These are phyloP conservation scores for Cephalopterus ornatus DNA, from an alignment of 2,113 vertebrate genomes.

Conservation along the genomic window DNA sequence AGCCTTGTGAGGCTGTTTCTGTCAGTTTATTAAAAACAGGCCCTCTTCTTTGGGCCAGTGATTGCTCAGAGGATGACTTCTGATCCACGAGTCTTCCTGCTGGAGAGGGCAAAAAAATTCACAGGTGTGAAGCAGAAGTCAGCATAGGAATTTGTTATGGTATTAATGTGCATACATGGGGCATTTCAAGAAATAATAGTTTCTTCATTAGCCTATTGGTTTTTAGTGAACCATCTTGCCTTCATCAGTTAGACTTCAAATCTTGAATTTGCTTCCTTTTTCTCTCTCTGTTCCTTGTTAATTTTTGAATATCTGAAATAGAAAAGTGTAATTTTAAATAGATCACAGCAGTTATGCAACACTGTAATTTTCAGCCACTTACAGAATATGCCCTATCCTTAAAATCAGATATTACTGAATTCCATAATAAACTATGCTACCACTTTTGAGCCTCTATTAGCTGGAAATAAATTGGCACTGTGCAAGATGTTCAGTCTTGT, in stretches of 20 bases:
- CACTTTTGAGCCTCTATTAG: not conserved
- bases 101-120: not conserved
- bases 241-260: not conserved
- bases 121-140: not conserved
- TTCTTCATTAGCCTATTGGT: not conserved
- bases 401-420: constrained; percentile 48
- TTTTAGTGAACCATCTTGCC: not conserved
- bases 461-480: not conserved
- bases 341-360: constrained; percentile 12
- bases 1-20: not conserved
- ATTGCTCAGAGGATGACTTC: not conserved
- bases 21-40: not conserved
- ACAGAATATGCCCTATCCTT: not conserved
- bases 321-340: constrained; percentile 22
- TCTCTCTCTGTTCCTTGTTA: not conserved
- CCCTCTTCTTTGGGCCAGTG: not conserved
- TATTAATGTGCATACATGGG: not conserved
- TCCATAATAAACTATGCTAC: not conserved
- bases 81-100: not conserved
- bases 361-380: not conserved
- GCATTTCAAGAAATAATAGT: not conserved
- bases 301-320: not conserved
- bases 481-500: not conserved
- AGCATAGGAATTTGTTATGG: not conserved
- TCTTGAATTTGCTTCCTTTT: not conserved